Evolutionary conservation across 2,888 invertebrate genomes (phyloP).

Genomic region (Machimus atricapillus): DNA sequence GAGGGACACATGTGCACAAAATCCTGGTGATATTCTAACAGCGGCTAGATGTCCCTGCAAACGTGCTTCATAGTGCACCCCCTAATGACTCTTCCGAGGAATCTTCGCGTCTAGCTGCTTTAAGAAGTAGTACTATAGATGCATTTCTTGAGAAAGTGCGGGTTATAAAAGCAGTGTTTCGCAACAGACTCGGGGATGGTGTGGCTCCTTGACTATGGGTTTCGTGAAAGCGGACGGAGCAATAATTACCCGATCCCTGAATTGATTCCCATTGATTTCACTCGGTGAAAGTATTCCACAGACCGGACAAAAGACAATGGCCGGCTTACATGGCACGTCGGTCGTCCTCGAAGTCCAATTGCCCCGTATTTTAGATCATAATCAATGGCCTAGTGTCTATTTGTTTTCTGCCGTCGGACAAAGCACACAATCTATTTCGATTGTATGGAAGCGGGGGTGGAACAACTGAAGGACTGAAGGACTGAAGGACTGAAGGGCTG

Average conservation of each 20-base stretch:
- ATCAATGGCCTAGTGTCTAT: conserved; percentile 20
- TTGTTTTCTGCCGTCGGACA: background rate
- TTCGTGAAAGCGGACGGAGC: background rate
- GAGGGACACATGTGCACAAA: background rate
- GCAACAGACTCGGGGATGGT: background rate
- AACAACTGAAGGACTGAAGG: no score
- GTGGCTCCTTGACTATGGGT: background rate
- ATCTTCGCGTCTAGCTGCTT: background rate
- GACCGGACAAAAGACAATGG: background rate
- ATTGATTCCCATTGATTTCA: background rate
- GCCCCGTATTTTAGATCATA: conserved; percentile 15
- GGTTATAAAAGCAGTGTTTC: background rate
- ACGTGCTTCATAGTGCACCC: background rate
- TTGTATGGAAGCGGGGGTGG: background rate
- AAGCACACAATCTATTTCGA: background rate
- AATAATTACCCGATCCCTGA: background rate
- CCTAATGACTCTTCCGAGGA: background rate
- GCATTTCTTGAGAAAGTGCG: background rate
- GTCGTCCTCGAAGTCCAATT: background rate
- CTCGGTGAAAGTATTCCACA: background rate
- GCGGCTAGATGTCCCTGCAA: background rate
- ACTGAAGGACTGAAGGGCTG: background rate
- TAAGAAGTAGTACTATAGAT: background rate
- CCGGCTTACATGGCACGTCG: background rate
- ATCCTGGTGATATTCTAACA: background rate